Evolutionary conservation across 2,888 invertebrate genomes (phyloP).

Genomic region (Agrochola litura): DNA sequence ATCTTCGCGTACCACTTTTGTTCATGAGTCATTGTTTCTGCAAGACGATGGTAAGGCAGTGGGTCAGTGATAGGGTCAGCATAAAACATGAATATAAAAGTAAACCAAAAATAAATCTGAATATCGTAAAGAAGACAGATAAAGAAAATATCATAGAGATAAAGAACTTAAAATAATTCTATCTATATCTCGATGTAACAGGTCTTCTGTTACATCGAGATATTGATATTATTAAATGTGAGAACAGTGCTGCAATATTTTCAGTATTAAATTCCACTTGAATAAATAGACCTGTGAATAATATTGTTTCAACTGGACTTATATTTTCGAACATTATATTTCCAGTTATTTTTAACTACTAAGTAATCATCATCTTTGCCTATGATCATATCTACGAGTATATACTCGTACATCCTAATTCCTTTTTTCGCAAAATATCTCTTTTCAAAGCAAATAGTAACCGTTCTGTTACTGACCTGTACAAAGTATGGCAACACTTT

Average conservation of each 20-base stretch:
- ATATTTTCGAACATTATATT: neutral
- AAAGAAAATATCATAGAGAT: neutral
- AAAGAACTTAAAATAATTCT: neutral
- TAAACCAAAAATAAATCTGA: neutral
- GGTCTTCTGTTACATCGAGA: neutral
- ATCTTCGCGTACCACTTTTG: conserved; percentile 45
- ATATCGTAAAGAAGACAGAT: neutral
- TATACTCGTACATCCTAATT: no score
- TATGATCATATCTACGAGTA: no score
- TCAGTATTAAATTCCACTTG: conserved; percentile 18
- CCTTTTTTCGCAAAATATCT: neutral
- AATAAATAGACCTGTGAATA: conserved; percentile 17
- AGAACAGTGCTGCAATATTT: neutral
- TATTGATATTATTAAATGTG: neutral
- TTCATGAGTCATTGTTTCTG: conserved; percentile 49
- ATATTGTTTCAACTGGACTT: neutral
- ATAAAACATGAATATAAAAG: conserved; percentile 5
- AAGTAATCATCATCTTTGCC: no score
- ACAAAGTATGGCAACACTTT: conserved; percentile 44
- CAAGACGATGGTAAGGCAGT: conserved; percentile 39
- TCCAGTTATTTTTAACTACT: neutral
- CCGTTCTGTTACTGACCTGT: neutral
- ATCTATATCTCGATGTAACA: no score
- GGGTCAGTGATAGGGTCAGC: conserved; percentile 40
- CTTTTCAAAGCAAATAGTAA: conserved; percentile 2